Conservation (phyloP, 2,888 invertebrate species). For the Leucozona laternaria region DNA sequence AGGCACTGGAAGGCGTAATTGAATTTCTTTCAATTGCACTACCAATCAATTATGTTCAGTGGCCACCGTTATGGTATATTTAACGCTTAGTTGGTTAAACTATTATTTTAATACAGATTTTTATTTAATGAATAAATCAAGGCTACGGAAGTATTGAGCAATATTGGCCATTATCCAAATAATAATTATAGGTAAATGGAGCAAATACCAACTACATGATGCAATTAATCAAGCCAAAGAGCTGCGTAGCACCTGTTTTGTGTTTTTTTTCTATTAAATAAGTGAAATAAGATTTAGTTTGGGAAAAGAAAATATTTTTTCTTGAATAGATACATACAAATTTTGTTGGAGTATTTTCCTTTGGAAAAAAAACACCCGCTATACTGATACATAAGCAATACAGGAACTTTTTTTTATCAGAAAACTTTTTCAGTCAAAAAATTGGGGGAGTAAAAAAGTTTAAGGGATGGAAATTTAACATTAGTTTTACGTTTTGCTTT, state of each 20-base stretch:
- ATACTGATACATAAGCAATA: no score
- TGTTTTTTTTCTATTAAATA: background rate
- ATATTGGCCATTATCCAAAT: conserved; percentile 2
- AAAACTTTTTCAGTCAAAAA: no score
- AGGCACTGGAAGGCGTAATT: conserved; percentile 49
- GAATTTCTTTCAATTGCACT: conserved; percentile 61
- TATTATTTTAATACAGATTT: conserved; percentile 14
- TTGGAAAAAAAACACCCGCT: no score
- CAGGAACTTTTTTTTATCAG: no score
- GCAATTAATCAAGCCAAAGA: background rate
- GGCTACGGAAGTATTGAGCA: background rate
- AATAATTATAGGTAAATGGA: background rate
- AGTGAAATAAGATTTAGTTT: no score
- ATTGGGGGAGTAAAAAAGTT: no score
- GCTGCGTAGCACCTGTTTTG: background rate
- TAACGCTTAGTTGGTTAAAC: conserved; percentile 12
- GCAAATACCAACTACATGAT: background rate
- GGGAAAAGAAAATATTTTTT: no score
- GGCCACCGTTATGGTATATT: conserved; percentile 20
- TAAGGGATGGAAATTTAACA: no score
- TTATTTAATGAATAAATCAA: conserved; percentile 2
- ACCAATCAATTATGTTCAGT: conserved; percentile 50
- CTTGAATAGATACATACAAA: no score
- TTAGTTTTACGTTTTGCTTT: no score
- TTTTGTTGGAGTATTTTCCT: no score